Base-by-base conservation (phyloP, 2,888 invertebrate species). In the Hybos culiciformis region DNA sequence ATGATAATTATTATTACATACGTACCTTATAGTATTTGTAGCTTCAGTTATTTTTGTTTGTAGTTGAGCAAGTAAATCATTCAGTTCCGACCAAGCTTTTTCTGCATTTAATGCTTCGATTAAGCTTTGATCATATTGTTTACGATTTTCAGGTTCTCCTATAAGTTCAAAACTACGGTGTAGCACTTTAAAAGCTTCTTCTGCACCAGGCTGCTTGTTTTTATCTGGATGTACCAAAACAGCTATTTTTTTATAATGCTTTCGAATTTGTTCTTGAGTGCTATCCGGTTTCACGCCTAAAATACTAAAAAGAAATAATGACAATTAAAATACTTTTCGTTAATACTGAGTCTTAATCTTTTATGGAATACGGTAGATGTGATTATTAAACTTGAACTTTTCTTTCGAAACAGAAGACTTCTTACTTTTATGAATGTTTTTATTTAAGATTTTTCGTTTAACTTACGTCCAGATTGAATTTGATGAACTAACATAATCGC, bases 221-320 rank as follows among this genome's bases (percentile, higher is more conserved):
- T 94, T 94, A 62, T 94, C 93, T 1, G 94, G 94, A 69, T 94
- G 94, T 29, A 94, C 93, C 31, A 94, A 72, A 56, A 93, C 85
- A 8, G 92, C 93, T 65, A 93, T 92, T 54, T 85, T 77, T 57
- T 91, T 83, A 67, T 93, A 94, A 70, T 93, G 92, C 55, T 86
- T 82, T 60, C 90, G 87, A 55, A 96, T 90, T 58, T 93, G 92
- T 53, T 93, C 92, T 60, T 93, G 93, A 12, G 84, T 78, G 62
- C 91, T 90, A 46, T 83, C 80, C 39, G 82, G 80, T 39, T 83
- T 80, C 4, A 96, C 85, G 26, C 94, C 90, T 53, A 91, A 69
- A 67, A 90, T 88, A 67, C 86, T 83, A 66, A 3, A 58, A 56
- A 44, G n/a, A n/a, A n/a, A n/a, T n/a, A n/a, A n/a, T 17, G 17